phyloP scores from a whole-genome alignment of 2,797 vertebrate genomes.

The Peromyscus aztecus region DNA sequence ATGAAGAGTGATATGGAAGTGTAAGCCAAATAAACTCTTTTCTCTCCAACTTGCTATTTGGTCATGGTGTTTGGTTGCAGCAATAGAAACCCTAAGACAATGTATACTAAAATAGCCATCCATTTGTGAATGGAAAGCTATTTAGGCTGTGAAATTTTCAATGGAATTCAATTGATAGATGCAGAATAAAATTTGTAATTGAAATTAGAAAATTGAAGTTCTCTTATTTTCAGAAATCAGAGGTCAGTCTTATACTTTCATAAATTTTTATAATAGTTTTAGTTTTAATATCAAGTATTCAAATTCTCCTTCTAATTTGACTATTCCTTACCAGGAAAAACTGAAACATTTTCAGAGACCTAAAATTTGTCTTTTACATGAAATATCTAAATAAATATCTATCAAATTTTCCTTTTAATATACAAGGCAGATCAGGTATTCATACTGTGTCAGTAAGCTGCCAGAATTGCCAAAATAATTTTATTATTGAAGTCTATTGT shows the following conservation, averaged over 20 bases:
- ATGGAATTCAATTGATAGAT: not conserved
- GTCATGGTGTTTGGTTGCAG: not conserved
- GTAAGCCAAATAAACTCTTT: not conserved
- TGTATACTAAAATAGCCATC: slow-evolving; percentile 43
- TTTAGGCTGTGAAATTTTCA: slow-evolving; percentile 31
- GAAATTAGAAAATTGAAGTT: not conserved
- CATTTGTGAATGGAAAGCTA: not conserved
- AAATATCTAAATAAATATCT: not conserved
- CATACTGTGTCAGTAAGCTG: not conserved
- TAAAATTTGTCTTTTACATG: not conserved
- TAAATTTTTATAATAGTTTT: slow-evolving; percentile 12
- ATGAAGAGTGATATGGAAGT: not conserved
- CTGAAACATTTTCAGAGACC: not conserved
- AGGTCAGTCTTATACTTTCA: not conserved
- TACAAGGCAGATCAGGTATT: not conserved
- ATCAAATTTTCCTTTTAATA: slow-evolving; percentile 31
- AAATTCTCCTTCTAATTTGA: not conserved
- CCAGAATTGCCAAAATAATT: not conserved
- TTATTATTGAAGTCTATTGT: not conserved
- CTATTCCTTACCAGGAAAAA: not conserved
- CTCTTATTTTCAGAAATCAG: slow-evolving; percentile 12
- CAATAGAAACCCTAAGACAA: not conserved
- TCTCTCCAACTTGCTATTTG: not conserved
- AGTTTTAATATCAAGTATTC: slow-evolving; percentile 26
- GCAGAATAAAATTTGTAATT: slow-evolving; percentile 24